Evolutionary conservation across 2,797 vertebrate genomes (phyloP), one percentile per base, ranked within the genome.

Genomic region (Falco naumanni): DNA sequence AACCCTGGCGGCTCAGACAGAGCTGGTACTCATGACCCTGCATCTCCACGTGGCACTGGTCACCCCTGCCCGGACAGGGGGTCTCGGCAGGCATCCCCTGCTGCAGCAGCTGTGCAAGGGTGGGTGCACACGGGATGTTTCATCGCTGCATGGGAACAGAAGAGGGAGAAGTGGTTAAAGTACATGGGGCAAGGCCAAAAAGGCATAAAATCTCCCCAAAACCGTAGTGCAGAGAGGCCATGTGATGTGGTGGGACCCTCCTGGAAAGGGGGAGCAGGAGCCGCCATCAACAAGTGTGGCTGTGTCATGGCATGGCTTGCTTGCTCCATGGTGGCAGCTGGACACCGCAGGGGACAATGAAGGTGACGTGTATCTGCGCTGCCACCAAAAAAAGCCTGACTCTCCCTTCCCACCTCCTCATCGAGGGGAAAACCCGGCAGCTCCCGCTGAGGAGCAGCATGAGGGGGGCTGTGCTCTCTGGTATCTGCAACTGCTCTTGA

Each of bases 281-380:
- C 13, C 43, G 24, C 53, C 7, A 24, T n/a, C 33, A 39, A 37
- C 26, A 37, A 56, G 39, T 5, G 5, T 1, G 15, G 54, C 19
- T 13, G 57, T 50, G 57, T 28, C 74, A 33, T 1, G 8, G 33
- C 14, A 22, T 5, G 25, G 18, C 10, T 39, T 1, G 10, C 13
- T n/a, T 8, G 17, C 47, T 41, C 59, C 5, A 6, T 16, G 21
- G 43, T 4, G 5, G 26, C 4, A 9, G 26, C 37, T 29, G 39
- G 37, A 28, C 0, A 3, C 37, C 4, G 2, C 25, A 11, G 39
- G 50, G 61, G 50, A 68, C 3, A 10, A 10, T 2, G 6, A 16
- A 19, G 51, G 63, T 10, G 63, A 47, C 17, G 15, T 18, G 20
- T 37, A 37, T 6, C 47, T 21, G 10, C 5, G 4, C 48, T 3